Evolutionary conservation across 2,888 invertebrate species (phyloP).

Genomic region (Incurvaria masculella): DNA sequence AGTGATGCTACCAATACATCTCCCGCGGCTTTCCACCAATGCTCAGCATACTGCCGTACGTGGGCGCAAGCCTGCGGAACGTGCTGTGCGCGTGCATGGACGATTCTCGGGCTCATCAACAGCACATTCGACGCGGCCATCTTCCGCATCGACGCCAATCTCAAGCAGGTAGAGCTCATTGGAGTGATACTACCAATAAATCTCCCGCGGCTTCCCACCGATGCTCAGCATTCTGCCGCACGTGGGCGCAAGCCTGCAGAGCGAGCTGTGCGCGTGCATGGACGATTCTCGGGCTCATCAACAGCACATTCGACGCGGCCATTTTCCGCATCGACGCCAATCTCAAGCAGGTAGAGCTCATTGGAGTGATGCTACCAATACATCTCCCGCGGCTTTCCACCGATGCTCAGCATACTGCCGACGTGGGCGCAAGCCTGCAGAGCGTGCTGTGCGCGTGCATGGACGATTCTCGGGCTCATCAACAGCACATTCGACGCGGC

Average conservation of each 20-base stretch:
- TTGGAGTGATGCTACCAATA: too few relatives aligned
- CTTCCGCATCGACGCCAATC: slow-evolving; percentile 51
- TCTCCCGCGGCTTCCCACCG: too few relatives aligned
- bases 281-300: slow-evolving; percentile 47
- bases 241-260: slow-evolving; percentile 45
- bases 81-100: slow-evolving; percentile 53
- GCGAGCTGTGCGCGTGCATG: slow-evolving; percentile 52
- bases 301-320: slow-evolving; percentile 53
- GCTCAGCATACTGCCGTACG: slow-evolving; percentile 38
- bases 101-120: slow-evolving; percentile 45
- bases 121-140: slow-evolving; percentile 55
- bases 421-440: slow-evolving; percentile 46
- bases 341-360: slow-evolving; percentile 53
- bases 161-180: slow-evolving; percentile 56
- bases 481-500: slow-evolving; percentile 54
- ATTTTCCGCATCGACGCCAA: slow-evolving; percentile 53
- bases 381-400: too few relatives aligned
- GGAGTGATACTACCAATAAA: too few relatives aligned
- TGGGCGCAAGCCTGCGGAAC: slow-evolving; percentile 47
- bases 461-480: slow-evolving; percentile 49
- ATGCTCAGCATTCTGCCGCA: slow-evolving; percentile 44
- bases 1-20: too few relatives aligned
- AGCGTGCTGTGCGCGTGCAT: slow-evolving; percentile 50
- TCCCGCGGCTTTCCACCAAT: too few relatives aligned
- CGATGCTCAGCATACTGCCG: too few relatives aligned